Evolutionary conservation across 1,140 invertebrate species (phyloP).

Genomic region (Rhopalosiphum maidis): DNA sequence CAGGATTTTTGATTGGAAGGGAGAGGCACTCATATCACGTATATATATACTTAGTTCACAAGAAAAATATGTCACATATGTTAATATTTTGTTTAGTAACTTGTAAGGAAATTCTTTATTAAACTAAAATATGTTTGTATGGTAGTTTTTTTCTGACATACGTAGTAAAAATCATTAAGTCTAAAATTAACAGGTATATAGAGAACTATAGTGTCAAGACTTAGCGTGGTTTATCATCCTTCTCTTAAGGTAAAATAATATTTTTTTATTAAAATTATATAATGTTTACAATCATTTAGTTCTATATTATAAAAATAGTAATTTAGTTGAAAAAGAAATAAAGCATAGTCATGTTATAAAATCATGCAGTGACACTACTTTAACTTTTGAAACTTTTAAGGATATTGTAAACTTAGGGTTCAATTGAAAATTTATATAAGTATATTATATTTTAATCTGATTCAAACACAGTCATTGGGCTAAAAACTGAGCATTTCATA

Average conservation of each 20-base stretch:
- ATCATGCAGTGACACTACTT: not conserved
- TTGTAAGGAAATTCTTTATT: not conserved
- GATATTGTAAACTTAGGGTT: not conserved
- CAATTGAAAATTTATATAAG: not conserved
- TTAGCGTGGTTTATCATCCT: not conserved
- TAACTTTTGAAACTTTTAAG: not conserved
- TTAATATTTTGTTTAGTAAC: constrained; percentile 18
- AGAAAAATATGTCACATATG: constrained; percentile 16
- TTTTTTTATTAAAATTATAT: not conserved
- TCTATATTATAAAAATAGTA: not conserved
- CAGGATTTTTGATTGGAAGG: constrained; percentile 14
- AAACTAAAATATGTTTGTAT: not conserved
- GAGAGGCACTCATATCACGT: not conserved
- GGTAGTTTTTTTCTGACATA: not conserved
- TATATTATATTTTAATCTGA: not conserved
- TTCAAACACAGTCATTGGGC: not conserved
- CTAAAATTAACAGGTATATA: not conserved
- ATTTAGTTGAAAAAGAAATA: not conserved
- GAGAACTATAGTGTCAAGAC: not conserved
- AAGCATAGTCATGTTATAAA: not conserved
- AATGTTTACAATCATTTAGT: not conserved
- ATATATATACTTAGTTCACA: constrained; percentile 4
- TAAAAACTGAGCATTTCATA: not conserved
- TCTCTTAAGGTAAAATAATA: not conserved
- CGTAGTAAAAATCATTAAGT: not conserved